Evolutionary conservation across 2,113 vertebrate genomes (phyloP), one percentile per base, ranked within the genome.

Genomic region (Capreolus pygargus): DNA sequence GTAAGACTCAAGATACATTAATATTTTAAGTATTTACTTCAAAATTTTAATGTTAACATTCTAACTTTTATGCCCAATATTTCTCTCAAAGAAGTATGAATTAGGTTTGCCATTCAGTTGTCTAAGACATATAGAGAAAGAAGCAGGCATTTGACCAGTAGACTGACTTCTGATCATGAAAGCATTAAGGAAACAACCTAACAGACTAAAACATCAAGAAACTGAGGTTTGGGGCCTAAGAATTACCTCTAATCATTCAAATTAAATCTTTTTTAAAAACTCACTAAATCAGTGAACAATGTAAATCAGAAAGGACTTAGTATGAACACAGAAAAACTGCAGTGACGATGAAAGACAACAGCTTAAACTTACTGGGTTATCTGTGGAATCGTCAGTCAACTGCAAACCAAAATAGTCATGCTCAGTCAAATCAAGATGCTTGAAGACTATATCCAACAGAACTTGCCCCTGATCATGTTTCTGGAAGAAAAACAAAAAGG

Each of bases 371-470:
- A 99, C 99, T 97, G 99, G 99, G 92, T 99, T 99, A 97, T 99
- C 99, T 97, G 99, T 99, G 96, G 99, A 99, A 98, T 99, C 99
- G 93, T 99, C 99, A 94, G 99, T 98, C 99, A 99, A 98, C 98
- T 99, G 99, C 98, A 99, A 99, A 98, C 99, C 99, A 98, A 99
- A 99, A 98, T 99, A 99, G 99, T 99, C 99, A 98, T 99, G 99
- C 98, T 99, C 99, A 6, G 99, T 99, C 99, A 99, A 99, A 99
- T 99, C 99, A 90, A 99, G 99, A 99, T 99, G 99, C 97, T 99
- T 99, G 98, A 99, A 99, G 98, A 99, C 99, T 98, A 99, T 97
- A 91, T 99, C 99, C 99, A 99, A 99, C 9, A 99, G 98, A 98
- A 99, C 98, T 99, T 99, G 99, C 95, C 99, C 99, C 96, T 99